Evolutionary conservation across 2,888 invertebrate genomes (phyloP).

Genomic region (Gonocerus acuteangulatus): DNA sequence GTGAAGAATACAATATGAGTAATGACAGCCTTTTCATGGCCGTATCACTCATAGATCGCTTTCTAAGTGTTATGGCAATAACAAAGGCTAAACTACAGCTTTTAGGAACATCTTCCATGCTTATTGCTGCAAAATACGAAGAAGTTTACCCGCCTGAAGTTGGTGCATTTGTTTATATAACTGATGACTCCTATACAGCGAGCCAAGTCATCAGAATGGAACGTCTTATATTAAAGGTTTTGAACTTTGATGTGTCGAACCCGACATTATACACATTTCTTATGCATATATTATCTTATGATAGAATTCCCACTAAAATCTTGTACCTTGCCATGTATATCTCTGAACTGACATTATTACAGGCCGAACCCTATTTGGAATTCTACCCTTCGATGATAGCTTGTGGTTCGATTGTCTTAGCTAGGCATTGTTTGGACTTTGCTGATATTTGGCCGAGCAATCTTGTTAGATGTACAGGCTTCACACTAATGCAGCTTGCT

Average conservation of each 20-base stretch:
- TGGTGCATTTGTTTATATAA: conserved; percentile 93
- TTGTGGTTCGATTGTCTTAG: conserved; percentile 69
- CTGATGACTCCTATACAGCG: conserved; percentile 92
- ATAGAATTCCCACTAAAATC: conserved; percentile 62
- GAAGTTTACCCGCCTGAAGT: conserved; percentile 96
- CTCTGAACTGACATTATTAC: conserved; percentile 74
- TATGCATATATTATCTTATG: conserved; percentile 64
- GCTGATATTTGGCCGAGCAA: conserved; percentile 58
- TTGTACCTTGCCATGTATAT: conserved; percentile 72
- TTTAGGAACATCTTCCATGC: conserved; percentile 94
- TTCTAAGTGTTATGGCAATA: conserved; percentile 90
- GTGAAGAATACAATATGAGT: conserved; percentile 86
- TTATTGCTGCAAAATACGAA: conserved; percentile 95
- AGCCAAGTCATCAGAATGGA: conserved; percentile 90
- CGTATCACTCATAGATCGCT: conserved; percentile 89
- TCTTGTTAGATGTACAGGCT: conserved; percentile 59
- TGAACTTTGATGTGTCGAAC: conserved; percentile 81
- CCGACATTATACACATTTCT: conserved; percentile 83
- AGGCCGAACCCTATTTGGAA: conserved; percentile 77
- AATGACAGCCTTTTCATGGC: conserved; percentile 88
- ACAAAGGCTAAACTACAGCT: conserved; percentile 86
- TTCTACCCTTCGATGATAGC: conserved; percentile 76
- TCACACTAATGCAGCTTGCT: conserved; percentile 57
- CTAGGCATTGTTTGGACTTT: conserved; percentile 60
- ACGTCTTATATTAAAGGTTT: conserved; percentile 75